These are phyloP conservation scores for Nemoura dubitans DNA, from an alignment of 2,888 invertebrate species.

Conservation along the genomic window DNA sequence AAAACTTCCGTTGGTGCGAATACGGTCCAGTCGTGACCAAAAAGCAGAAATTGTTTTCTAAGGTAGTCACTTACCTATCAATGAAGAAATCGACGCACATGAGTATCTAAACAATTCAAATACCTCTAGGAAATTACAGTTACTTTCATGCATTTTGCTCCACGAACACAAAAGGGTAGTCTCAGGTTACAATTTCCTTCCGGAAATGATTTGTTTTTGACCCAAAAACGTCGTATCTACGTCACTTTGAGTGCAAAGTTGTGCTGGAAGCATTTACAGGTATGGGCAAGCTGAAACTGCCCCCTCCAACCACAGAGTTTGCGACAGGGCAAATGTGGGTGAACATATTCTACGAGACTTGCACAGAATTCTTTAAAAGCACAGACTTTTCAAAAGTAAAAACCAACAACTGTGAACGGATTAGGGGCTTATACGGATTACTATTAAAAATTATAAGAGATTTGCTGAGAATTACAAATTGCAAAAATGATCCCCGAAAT, in stretches of 20 bases:
- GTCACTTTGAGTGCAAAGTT: background rate
- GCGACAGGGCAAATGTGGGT: too few species aligned
- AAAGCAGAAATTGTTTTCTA: background rate
- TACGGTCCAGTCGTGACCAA: background rate
- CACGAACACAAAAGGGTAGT: background rate
- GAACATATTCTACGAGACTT: too few species aligned
- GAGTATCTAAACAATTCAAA: background rate
- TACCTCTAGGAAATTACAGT: background rate
- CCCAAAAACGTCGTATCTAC: background rate
- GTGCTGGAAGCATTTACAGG: background rate
- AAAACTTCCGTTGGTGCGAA: background rate
- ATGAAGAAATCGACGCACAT: background rate
- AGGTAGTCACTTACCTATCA: background rate
- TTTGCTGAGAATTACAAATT: too few species aligned
- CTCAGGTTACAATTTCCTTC: background rate
- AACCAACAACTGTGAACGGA: too few species aligned
- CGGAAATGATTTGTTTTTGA: background rate
- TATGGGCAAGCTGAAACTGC: background rate
- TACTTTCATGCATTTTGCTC: background rate
- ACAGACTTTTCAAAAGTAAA: too few species aligned
- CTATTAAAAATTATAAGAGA: too few species aligned
- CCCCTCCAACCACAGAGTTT: too few species aligned
- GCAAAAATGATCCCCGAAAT: too few species aligned
- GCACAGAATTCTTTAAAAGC: too few species aligned
- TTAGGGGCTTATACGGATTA: too few species aligned